Percentiles rank a stretch among this genome's conserved stretches.
Conservation (phyloP, 2,797 vertebrate genomes). For the Emys orbicularis region DNA sequence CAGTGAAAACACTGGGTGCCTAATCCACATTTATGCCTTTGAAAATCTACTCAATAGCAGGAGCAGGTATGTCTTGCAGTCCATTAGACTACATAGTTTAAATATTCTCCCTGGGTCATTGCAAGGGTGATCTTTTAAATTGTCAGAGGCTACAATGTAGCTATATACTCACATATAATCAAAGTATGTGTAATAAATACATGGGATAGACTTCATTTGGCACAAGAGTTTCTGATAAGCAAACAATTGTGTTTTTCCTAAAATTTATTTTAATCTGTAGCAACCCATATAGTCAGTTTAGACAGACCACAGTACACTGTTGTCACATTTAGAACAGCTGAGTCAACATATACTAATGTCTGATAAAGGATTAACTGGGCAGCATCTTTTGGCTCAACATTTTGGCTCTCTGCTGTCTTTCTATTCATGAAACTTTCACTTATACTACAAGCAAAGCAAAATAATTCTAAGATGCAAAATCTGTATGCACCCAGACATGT, state of each 20-base stretch:
- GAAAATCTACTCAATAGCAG: background rate
- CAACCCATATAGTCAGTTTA: background rate
- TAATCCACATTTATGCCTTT: background rate
- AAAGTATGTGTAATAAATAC: background rate
- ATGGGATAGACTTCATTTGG: background rate
- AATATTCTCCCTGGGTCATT: slow-evolving; percentile 2
- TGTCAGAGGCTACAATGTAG: background rate
- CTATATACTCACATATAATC: background rate
- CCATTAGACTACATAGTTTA: background rate
- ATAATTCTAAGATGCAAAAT: background rate
- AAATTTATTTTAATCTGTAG: background rate
- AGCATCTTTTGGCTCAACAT: background rate
- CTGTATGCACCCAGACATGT: background rate
- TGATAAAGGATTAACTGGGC: slow-evolving; percentile 33
- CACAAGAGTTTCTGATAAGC: background rate
- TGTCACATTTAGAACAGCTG: background rate
- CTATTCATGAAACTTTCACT: slow-evolving; percentile 4
- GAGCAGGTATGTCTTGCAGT: background rate
- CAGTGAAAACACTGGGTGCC: background rate
- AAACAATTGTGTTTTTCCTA: background rate
- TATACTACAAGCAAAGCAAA: background rate
- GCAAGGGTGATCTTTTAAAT: background rate
- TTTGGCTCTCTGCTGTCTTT: slow-evolving; percentile 7
- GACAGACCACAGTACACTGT: background rate
- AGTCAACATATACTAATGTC: slow-evolving; percentile 38